A percentile compares a stretch with the other conserved stretches of the same genome.
phyloP scores from a whole-genome alignment of 2,888 invertebrate species.

The Seira ritae region DNA sequence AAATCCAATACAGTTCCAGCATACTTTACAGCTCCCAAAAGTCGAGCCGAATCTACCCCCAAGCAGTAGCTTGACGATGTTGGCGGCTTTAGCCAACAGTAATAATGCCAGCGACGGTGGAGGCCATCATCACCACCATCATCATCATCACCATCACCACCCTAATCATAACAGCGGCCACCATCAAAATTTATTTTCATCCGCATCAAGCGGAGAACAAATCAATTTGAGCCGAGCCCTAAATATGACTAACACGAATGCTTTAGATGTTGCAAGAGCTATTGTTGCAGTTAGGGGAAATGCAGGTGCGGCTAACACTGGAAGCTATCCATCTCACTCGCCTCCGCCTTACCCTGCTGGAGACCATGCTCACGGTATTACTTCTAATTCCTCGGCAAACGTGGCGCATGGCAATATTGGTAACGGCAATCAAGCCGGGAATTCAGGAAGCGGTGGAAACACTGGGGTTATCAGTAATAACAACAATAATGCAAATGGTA shows the following conservation, averaged over 20 bases:
- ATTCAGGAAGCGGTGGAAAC: conserved; percentile 37
- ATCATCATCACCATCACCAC: conserved; percentile 34
- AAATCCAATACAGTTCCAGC: not conserved
- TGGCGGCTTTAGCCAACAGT: conserved; percentile 63
- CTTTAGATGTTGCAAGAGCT: conserved; percentile 62
- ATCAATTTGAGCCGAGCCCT: conserved; percentile 36
- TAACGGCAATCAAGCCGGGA: conserved; percentile 35
- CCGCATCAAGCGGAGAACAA: conserved; percentile 11
- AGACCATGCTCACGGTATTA: conserved; percentile 38
- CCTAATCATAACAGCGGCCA: conserved; percentile 13
- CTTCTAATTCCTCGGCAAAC: conserved; percentile 16
- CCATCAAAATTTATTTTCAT: conserved; percentile 51
- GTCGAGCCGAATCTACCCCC: conserved; percentile 34
- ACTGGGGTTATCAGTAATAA: conserved; percentile 18
- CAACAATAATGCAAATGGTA: not conserved
- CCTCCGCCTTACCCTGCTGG: conserved; percentile 68
- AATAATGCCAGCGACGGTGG: conserved; percentile 28
- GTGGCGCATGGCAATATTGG: conserved; percentile 37
- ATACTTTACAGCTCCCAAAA: conserved; percentile 11
- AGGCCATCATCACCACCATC: conserved; percentile 40
- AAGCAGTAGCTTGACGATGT: conserved; percentile 58
- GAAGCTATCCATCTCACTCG: conserved; percentile 68
- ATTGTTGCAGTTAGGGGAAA: conserved; percentile 61
- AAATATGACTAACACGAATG: conserved; percentile 21
- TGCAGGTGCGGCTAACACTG: conserved; percentile 58